Conservation (phyloP, 1,140 invertebrate genomes). For the Eupeodes corollae region DNA sequence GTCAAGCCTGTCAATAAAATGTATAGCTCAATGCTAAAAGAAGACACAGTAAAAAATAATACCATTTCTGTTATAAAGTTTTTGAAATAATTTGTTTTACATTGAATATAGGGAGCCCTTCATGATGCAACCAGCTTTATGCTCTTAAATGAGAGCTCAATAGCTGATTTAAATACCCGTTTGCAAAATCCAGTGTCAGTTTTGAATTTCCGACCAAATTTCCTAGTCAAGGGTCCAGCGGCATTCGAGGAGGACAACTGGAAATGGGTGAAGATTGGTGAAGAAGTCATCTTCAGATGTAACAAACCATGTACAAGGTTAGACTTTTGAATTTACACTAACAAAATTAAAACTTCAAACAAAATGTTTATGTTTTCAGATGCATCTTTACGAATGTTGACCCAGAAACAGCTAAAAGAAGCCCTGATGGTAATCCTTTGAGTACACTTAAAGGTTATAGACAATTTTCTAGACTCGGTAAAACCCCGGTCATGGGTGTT, state of each 20-base stretch:
- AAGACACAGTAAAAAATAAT: conserved; percentile 7
- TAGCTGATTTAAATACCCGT: conserved; percentile 39
- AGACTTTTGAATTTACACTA: too few species aligned
- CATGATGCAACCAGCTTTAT: conserved; percentile 9
- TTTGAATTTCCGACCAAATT: conserved; percentile 42
- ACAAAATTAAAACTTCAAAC: too few species aligned
- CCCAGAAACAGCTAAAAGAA: conserved; percentile 42
- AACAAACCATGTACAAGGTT: conserved; percentile 32
- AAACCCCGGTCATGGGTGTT: too few species aligned
- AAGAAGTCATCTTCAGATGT: conserved; percentile 28
- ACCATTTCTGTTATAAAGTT: not conserved
- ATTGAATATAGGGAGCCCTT: not conserved
- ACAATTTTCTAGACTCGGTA: too few species aligned
- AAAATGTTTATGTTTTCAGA: conserved; percentile 6
- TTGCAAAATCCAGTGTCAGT: conserved; percentile 37
- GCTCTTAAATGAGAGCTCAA: conserved; percentile 37
- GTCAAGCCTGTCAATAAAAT: conserved; percentile 1
- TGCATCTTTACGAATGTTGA: conserved; percentile 49
- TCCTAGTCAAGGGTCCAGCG: conserved; percentile 29
- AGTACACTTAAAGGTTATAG: conserved; percentile 39
- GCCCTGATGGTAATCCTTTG: conserved; percentile 42
- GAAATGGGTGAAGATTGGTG: conserved; percentile 32
- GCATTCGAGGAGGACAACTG: conserved; percentile 35
- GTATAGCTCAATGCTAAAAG: not conserved
- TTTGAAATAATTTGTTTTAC: not conserved